These are phyloP conservation scores for Griposia aprilina DNA, from an alignment of 2,888 invertebrate genomes.

Conservation along the genomic window DNA sequence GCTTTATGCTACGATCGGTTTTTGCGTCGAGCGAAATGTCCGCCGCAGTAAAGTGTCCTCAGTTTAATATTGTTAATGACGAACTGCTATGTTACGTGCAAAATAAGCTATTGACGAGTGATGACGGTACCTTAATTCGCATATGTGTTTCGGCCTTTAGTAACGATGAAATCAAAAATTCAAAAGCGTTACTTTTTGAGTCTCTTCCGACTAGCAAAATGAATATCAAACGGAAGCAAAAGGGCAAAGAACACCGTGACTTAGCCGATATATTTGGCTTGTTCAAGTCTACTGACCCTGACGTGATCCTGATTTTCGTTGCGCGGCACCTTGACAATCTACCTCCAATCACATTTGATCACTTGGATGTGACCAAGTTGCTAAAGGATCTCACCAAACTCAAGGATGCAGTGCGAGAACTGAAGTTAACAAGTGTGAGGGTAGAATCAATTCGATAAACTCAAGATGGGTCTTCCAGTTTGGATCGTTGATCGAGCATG, in stretches of 20 bases:
- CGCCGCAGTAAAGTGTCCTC: slow-evolving; percentile 7
- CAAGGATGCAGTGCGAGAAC: background rate
- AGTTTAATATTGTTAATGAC: slow-evolving; percentile 9
- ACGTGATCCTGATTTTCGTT: slow-evolving; percentile 4
- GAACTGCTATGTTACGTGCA: slow-evolving; percentile 3
- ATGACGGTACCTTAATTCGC: slow-evolving; percentile 5
- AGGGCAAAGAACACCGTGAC: background rate
- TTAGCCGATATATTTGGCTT: slow-evolving; percentile 1
- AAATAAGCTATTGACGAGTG: slow-evolving; percentile 2
- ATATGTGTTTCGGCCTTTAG: slow-evolving; percentile 1
- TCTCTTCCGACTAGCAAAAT: background rate
- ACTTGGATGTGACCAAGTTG: slow-evolving; percentile 9
- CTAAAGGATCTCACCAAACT: background rate
- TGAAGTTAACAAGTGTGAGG: background rate
- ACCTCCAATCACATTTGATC: too few species aligned
- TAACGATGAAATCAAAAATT: background rate
- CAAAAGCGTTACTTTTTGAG: slow-evolving; percentile 2
- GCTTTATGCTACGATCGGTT: slow-evolving; percentile 3
- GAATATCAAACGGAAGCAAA: background rate
- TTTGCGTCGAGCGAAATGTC: slow-evolving; percentile 2
- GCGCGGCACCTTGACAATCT: background rate
- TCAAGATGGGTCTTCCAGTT: slow-evolving; percentile 2
- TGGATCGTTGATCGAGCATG: slow-evolving; percentile 1
- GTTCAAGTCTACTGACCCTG: background rate
- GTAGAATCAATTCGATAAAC: slow-evolving; percentile 3